phyloP scores from a whole-genome alignment of 2,888 invertebrate genomes.

The Monochamus alternatus region DNA sequence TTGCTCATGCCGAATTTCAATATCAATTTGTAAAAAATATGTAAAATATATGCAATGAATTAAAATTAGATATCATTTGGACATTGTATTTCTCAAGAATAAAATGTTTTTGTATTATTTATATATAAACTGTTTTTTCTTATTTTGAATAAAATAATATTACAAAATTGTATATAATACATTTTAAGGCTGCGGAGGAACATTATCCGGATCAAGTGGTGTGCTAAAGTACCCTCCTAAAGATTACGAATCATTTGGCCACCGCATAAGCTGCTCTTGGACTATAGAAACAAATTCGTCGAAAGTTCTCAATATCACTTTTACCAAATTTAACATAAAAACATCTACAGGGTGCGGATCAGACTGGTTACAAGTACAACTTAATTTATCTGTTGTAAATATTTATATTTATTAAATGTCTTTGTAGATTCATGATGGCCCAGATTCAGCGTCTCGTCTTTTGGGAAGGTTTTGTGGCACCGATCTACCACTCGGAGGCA shows the following conservation, averaged over 20 bases:
- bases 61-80: too few species aligned
- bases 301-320: slow-evolving; percentile 86
- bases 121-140: too few species aligned
- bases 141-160: too few species aligned
- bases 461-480: slow-evolving; percentile 89
- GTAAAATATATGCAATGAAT: too few species aligned
- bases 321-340: slow-evolving; percentile 85
- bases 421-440: slow-evolving; percentile 89
- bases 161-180: neutral
- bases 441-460: slow-evolving; percentile 79
- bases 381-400: too few species aligned
- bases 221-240: slow-evolving; percentile 77
- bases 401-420: slow-evolving; percentile 20
- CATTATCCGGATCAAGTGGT: slow-evolving; percentile 72
- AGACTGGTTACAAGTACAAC: slow-evolving; percentile 79
- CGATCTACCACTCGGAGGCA: slow-evolving; percentile 79
- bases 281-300: slow-evolving; percentile 79
- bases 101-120: too few species aligned
- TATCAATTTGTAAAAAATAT: too few species aligned
- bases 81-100: too few species aligned
- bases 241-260: slow-evolving; percentile 72
- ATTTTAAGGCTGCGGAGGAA: slow-evolving; percentile 77
- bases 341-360: slow-evolving; percentile 77
- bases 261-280: slow-evolving; percentile 86
- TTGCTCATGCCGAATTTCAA: too few species aligned